phyloP scores from a whole-genome alignment of 2,888 invertebrate species.

The Laspeyria flexula region DNA sequence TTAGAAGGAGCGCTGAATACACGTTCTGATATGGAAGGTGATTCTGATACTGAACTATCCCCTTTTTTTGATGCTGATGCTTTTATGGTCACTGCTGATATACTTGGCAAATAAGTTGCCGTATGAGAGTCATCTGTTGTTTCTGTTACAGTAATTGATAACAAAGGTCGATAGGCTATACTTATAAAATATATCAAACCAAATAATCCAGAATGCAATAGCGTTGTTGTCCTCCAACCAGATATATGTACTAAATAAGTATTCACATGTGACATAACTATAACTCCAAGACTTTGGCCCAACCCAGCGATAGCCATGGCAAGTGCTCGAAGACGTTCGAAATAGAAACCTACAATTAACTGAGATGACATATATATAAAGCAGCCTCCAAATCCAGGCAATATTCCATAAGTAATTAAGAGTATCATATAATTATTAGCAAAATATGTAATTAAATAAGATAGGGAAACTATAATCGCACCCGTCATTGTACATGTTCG shows the following conservation, averaged over 20 bases:
- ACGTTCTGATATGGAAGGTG: slow-evolving; percentile 53
- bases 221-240: slow-evolving; percentile 71
- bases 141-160: slow-evolving; percentile 68
- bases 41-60: not conserved
- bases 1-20: slow-evolving; percentile 8
- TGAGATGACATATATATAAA: slow-evolving; percentile 67
- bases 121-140: slow-evolving; percentile 68
- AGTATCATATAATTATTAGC: slow-evolving; percentile 55
- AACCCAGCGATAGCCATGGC: slow-evolving; percentile 67
- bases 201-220: slow-evolving; percentile 71
- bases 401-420: slow-evolving; percentile 65
- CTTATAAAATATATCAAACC: slow-evolving; percentile 63
- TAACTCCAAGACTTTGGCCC: slow-evolving; percentile 73
- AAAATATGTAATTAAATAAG: slow-evolving; percentile 68
- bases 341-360: slow-evolving; percentile 78
- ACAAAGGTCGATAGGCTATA: slow-evolving; percentile 59
- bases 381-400: slow-evolving; percentile 70
- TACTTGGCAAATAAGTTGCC: slow-evolving; percentile 74
- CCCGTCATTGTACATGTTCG: slow-evolving; percentile 73
- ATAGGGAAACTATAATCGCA: slow-evolving; percentile 61
- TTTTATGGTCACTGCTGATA: slow-evolving; percentile 41
- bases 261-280: slow-evolving; percentile 68
- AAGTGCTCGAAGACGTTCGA: slow-evolving; percentile 70
- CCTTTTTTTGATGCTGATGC: slow-evolving; percentile 43
- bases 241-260: slow-evolving; percentile 58